Conservation (phyloP, 2,113 vertebrate genomes). For the Tragelaphus buxtoni region DNA sequence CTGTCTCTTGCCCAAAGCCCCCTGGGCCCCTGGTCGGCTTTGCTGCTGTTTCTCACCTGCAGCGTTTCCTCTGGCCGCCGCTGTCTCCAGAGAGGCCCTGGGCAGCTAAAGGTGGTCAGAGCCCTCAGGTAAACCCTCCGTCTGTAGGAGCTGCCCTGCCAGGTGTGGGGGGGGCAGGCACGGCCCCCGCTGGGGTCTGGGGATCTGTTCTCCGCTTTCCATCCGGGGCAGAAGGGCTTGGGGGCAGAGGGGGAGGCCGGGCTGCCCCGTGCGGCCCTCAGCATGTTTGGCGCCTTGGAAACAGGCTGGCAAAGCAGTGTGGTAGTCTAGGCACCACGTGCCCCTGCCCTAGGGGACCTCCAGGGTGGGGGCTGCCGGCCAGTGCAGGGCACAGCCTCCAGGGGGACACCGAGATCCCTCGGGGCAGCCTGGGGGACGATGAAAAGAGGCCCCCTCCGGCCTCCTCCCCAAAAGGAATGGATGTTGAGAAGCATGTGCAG, state of each 20-base stretch:
- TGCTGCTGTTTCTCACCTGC: slow-evolving; percentile 71
- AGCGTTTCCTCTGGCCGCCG: slow-evolving; percentile 57
- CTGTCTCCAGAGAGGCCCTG: slow-evolving; percentile 69
- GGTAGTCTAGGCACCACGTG: background rate
- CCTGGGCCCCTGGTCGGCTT: slow-evolving; percentile 65
- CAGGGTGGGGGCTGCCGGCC: background rate
- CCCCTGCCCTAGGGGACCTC: background rate
- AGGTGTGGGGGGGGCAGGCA: background rate
- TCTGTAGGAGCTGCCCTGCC: background rate
- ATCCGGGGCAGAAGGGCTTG: rapidly evolving
- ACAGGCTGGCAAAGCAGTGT: background rate
- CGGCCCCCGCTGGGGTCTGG: background rate
- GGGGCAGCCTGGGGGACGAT: background rate
- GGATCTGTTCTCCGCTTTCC: background rate
- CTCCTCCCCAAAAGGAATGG: background rate
- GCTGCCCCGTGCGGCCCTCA: background rate
- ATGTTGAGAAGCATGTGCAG: background rate
- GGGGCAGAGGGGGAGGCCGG: background rate
- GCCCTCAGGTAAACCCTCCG: slow-evolving; percentile 75
- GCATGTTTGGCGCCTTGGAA: background rate
- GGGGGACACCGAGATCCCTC: background rate
- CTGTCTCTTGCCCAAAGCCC: slow-evolving; percentile 58
- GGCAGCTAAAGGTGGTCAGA: slow-evolving; percentile 59
- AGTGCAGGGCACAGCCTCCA: background rate
- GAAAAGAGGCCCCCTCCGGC: background rate